Percentiles rank a stretch among this genome's conserved stretches.
These are phyloP conservation scores for Eupeodes corollae DNA, from an alignment of 1,140 invertebrate species.

Conservation along the genomic window DNA sequence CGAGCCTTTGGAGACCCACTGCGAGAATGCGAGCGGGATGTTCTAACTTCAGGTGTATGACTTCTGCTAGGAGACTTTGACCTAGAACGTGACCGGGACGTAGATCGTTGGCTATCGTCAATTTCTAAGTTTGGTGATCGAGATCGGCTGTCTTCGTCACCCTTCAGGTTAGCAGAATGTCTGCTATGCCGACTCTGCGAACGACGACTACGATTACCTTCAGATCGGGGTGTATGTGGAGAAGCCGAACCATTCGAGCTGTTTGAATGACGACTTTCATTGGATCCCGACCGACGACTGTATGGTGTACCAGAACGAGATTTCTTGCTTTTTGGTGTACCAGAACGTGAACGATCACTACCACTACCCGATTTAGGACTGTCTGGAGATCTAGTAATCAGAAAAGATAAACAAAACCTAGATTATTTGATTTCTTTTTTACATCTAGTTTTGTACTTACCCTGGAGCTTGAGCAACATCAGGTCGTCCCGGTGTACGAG, in stretches of 20 bases:
- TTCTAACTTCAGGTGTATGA: slow-evolving; percentile 9
- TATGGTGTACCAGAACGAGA: slow-evolving; percentile 8
- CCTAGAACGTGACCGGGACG: slow-evolving; percentile 31
- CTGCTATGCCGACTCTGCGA: slow-evolving; percentile 11
- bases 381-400: slow-evolving; percentile 30
- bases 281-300: slow-evolving; percentile 8
- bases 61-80: slow-evolving; percentile 12
- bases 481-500: slow-evolving; percentile 23
- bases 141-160: slow-evolving; percentile 31
- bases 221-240: slow-evolving; percentile 8
- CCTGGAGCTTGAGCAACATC: slow-evolving; percentile 31
- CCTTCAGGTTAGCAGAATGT: slow-evolving; percentile 3
- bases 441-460: slow-evolving; percentile 23
- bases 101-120: slow-evolving; percentile 36
- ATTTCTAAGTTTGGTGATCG: slow-evolving; percentile 39
- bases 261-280: slow-evolving; percentile 9
- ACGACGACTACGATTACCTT: slow-evolving; percentile 4
- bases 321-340: slow-evolving; percentile 7
- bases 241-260: slow-evolving; percentile 5
- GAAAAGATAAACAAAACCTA: slow-evolving; percentile 33
- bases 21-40: slow-evolving; percentile 39
- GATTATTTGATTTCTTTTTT: slow-evolving; percentile 36
- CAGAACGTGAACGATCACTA: slow-evolving; percentile 20
- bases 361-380: slow-evolving; percentile 20
- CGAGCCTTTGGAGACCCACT: slow-evolving; percentile 37